Base-by-base conservation (phyloP, 2,888 invertebrate genomes). In the Crossocerus cetratus region DNA sequence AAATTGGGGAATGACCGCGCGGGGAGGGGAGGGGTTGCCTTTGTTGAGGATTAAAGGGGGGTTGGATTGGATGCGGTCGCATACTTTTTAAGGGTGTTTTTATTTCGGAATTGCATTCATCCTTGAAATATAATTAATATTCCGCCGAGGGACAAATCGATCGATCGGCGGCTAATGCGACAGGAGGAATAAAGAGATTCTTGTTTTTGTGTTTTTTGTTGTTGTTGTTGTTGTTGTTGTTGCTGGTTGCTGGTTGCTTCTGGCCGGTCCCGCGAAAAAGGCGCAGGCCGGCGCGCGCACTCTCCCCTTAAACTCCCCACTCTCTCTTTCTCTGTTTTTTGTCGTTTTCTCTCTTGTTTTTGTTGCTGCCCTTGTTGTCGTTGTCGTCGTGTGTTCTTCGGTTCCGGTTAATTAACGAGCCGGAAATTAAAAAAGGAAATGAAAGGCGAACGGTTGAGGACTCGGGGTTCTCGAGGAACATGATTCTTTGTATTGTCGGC, bases 91-190 rank as follows among this genome's bases (percentile, higher is more conserved):
- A 69, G 62, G 64, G 65, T 45, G 57, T 80, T 82, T 84, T 84
- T 84, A 82, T 82, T 80, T 83, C 78, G 76, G 78, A 83, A 82
- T 81, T 83, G 81, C 77, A 83, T 83, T 76, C 76, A 72, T 68
- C 43, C 70, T 83, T 82, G 79, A 85, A 84, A 83, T 83, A 83
- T 83, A 77, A 76, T 77, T 65, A 82, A 83, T 84, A 82, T 81
- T 76, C 76, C 82, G 74, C 78, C 80, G 78, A 77, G 80, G 32
- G 80, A 82, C 78, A 80, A 78, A 64, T 65, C 63, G 63, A 68
- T 71, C 68, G 32, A 32, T 65, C 70, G 60, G 74, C 76, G 72
- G 69, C 65, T 62, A 76, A 69, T 69, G 71, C 70, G 75, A 75
- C 70, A 63, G 59, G 62, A 71, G 67, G 72, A 69, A 72, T 61